Percentiles rank a stretch among this genome's conserved stretches.
Evolutionary conservation across 2,113 vertebrate genomes (phyloP).

Genomic region (Gavia stellata): DNA sequence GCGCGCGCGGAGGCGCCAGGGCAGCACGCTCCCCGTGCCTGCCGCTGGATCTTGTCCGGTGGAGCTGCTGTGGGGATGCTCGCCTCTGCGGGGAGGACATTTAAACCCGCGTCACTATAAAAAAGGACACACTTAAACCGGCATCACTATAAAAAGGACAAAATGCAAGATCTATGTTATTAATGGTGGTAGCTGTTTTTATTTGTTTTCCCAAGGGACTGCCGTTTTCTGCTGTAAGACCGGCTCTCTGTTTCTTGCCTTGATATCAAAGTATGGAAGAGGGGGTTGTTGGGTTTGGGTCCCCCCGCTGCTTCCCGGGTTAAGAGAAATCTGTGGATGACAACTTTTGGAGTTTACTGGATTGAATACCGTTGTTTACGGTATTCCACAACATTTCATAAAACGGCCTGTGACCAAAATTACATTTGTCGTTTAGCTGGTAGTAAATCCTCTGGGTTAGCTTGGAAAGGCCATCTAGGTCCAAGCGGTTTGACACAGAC

Average conservation of each 20-base stretch:
- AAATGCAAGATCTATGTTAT: background rate
- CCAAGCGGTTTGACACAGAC: slow-evolving; percentile 47
- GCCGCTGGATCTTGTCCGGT: background rate
- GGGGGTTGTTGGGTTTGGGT: background rate
- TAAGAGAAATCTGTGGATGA: background rate
- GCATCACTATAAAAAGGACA: background rate
- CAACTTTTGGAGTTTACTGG: background rate
- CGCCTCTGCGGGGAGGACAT: rapidly evolving
- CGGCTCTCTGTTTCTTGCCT: background rate
- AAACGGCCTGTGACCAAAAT: slow-evolving; percentile 40
- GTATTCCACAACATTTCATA: slow-evolving; percentile 49
- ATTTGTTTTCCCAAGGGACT: background rate
- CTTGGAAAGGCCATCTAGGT: slow-evolving; percentile 37
- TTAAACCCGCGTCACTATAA: background rate
- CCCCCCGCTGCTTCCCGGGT: background rate
- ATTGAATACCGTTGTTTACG: slow-evolving; percentile 16
- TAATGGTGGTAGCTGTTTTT: background rate
- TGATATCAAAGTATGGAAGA: background rate
- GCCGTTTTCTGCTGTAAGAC: background rate
- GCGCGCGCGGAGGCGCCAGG: rapidly evolving
- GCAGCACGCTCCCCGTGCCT: background rate
- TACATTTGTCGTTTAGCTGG: slow-evolving; percentile 50
- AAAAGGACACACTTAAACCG: background rate
- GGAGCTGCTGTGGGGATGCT: rapidly evolving
- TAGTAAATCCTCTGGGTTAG: slow-evolving; percentile 57